phyloP scores from a whole-genome alignment of 2,113 vertebrate species.

The Colaptes auratus region DNA sequence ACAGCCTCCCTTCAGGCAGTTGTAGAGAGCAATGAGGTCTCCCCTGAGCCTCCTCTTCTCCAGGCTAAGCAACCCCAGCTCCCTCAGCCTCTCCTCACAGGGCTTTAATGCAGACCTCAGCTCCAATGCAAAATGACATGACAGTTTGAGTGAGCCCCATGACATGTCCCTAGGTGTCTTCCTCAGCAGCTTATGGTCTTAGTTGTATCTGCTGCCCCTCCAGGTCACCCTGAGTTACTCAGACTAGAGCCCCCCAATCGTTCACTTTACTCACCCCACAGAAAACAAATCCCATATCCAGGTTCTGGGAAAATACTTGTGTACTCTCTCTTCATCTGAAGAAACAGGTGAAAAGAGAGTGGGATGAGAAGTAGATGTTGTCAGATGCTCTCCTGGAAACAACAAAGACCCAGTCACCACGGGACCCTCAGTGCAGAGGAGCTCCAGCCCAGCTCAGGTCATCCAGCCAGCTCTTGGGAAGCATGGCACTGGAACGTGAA shows the following conservation, averaged over 20 bases:
- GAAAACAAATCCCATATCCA: conserved; percentile 86
- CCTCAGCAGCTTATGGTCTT: background rate
- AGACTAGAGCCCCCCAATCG: background rate
- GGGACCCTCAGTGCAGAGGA: background rate
- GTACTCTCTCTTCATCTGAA: conserved; percentile 41
- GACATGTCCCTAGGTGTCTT: background rate
- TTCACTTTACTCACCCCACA: conserved; percentile 79
- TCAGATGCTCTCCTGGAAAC: conserved; percentile 4
- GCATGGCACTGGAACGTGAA: background rate
- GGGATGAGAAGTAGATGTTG: background rate
- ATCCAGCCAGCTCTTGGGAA: background rate
- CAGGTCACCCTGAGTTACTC: background rate
- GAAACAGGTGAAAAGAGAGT: background rate
- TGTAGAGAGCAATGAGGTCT: too few species aligned
- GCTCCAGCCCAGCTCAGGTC: background rate
- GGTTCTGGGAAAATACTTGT: conserved; percentile 81
- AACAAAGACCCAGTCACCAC: background rate
- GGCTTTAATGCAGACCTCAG: background rate
- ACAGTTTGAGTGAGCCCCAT: background rate
- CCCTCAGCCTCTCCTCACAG: too few species aligned
- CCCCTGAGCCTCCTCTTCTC: too few species aligned
- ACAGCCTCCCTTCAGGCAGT: too few species aligned
- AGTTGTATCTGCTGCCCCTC: background rate
- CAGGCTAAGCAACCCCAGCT: too few species aligned
- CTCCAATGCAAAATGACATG: background rate